Evolutionary conservation across 2,888 invertebrate species (phyloP).

Genomic region (Mesoligia furuncula): DNA sequence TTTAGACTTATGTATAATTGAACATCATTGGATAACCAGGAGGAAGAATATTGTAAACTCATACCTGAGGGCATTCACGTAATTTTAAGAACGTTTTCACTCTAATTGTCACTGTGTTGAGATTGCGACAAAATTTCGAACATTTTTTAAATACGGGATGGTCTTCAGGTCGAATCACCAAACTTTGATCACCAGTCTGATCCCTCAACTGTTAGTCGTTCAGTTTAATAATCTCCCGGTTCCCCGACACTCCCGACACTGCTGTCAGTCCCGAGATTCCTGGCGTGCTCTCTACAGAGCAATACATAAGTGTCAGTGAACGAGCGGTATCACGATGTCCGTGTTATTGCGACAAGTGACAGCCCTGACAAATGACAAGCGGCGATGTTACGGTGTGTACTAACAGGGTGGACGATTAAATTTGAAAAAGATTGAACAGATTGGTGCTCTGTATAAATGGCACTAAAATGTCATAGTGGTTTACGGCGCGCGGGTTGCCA

Average conservation of each 20-base stretch:
- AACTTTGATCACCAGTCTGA: neutral
- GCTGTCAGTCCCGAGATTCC: constrained; percentile 41
- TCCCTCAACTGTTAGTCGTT: neutral
- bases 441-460: too few species aligned
- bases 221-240: constrained; percentile 21
- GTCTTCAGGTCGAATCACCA: neutral
- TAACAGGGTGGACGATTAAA: neutral
- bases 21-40: too few species aligned
- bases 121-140: too few species aligned
- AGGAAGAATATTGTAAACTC: too few species aligned
- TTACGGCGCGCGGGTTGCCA: too few species aligned
- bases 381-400: constrained; percentile 20
- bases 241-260: constrained; percentile 13
- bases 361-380: constrained; percentile 53
- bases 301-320: constrained; percentile 56
- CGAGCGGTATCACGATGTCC: constrained; percentile 33
- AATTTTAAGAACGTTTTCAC: too few species aligned
- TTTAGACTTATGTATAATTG: too few species aligned
- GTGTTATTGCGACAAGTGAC: constrained; percentile 35
- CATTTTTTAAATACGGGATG: too few species aligned
- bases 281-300: constrained; percentile 24
- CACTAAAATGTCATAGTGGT: neutral
- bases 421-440: neutral
- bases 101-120: too few species aligned
- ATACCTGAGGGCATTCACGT: too few species aligned